Evolutionary conservation across 2,888 invertebrate genomes (phyloP).

Genomic region (Quadroppia sp.): DNA sequence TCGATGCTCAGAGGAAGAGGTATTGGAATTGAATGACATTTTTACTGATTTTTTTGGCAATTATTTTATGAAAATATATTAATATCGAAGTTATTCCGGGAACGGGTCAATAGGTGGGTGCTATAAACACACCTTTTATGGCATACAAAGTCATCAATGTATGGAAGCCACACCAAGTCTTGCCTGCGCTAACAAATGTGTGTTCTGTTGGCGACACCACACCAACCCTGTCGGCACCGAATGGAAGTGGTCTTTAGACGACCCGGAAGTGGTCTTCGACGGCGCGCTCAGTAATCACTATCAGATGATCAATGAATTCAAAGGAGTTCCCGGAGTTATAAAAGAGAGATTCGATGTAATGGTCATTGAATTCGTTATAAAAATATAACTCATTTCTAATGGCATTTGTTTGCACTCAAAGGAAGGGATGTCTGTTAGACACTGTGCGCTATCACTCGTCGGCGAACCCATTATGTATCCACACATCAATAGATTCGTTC

Average conservation of each 20-base stretch:
- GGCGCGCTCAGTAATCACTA: conserved; percentile 58
- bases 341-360: conserved; percentile 53
- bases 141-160: conserved; percentile 60
- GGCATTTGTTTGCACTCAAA: background rate
- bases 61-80: too few relatives aligned
- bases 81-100: too few relatives aligned
- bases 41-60: conserved; percentile 47
- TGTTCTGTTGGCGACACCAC: conserved; percentile 61
- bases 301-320: conserved; percentile 58
- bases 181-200: conserved; percentile 62
- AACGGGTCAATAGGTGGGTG: conserved; percentile 55
- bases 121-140: conserved; percentile 62
- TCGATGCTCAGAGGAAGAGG: conserved; percentile 55
- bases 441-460: conserved; percentile 61
- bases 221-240: conserved; percentile 60
- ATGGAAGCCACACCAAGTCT: conserved; percentile 62
- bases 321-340: conserved; percentile 59
- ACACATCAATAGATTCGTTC: conserved; percentile 58
- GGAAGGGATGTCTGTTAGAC: conserved; percentile 57
- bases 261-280: conserved; percentile 57
- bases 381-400: background rate
- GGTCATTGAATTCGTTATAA: too few relatives aligned
- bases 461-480: conserved; percentile 64
- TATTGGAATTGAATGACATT: conserved; percentile 57
- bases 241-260: conserved; percentile 61